phyloP scores from a whole-genome alignment of 30 jellyfish, hydroid and myxozoan species.

The Aurelia sp. region DNA sequence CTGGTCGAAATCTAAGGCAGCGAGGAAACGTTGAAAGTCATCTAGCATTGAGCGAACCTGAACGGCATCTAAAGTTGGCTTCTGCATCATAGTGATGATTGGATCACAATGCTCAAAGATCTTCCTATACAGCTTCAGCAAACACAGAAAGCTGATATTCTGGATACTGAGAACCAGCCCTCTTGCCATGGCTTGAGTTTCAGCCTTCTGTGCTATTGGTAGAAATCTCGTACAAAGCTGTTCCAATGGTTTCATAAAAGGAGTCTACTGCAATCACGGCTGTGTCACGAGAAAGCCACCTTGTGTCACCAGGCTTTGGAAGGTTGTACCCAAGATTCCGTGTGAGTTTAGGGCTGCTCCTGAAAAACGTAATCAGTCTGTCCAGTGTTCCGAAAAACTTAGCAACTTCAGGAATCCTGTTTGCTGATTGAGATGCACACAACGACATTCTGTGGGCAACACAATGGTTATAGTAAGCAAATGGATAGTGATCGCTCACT shows the following conservation, averaged over 20 bases:
- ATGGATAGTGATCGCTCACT: conserved; percentile 23
- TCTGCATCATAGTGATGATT: conserved; percentile 10
- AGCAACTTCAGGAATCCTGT: conserved; percentile 35
- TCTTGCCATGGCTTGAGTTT: conserved; percentile 43
- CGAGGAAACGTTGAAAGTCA: conserved; percentile 4
- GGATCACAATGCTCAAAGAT: conserved; percentile 11
- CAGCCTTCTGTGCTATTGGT: conserved; percentile 13
- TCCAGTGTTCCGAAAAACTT: conserved; percentile 46
- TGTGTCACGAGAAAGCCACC: conserved; percentile 51
- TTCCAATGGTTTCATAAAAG: conserved; percentile 40
- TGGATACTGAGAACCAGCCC: conserved; percentile 19
- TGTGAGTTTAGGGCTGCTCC: conserved; percentile 47
- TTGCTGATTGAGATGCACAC: conserved; percentile 50
- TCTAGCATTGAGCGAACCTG: neutral
- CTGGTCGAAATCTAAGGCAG: neutral
- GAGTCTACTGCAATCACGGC: conserved; percentile 39
- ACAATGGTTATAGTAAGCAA: conserved; percentile 52
- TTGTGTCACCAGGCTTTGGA: conserved; percentile 50
- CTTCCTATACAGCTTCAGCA: conserved; percentile 11
- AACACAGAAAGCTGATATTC: neutral
- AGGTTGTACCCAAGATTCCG: conserved; percentile 41
- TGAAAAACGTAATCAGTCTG: conserved; percentile 15
- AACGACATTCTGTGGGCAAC: conserved; percentile 43
- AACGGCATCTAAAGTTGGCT: conserved; percentile 36
- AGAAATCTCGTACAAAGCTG: conserved; percentile 28